Evolutionary conservation across 1,140 invertebrate genomes (phyloP).

Genomic region (Lineus longissimus): DNA sequence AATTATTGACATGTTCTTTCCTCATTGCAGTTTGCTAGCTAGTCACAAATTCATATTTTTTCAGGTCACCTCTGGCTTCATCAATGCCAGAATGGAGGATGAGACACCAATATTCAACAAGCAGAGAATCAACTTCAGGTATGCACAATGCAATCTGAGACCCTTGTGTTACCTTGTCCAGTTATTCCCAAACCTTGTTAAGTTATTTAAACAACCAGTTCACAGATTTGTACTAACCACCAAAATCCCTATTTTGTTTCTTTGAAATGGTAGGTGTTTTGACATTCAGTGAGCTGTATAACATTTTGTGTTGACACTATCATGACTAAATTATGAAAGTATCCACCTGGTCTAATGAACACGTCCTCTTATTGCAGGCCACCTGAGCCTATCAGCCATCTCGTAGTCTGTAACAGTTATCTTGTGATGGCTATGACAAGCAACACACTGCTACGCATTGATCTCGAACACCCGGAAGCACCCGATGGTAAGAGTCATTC

Average conservation of each 20-base stretch:
- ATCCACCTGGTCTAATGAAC: conserved; percentile 54
- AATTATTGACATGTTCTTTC: no score
- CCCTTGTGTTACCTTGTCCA: no score
- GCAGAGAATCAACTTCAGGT: conserved; percentile 52
- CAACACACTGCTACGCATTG: conserved; percentile 74
- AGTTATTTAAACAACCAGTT: no score
- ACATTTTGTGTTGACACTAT: no score
- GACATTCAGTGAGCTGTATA: no score
- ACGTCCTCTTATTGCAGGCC: conserved; percentile 77
- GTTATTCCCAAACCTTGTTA: no score
- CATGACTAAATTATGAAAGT: no score
- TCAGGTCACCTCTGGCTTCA: conserved; percentile 32
- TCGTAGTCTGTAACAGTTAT: conserved; percentile 76
- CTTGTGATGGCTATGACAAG: conserved; percentile 81
- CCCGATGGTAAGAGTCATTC: conserved; percentile 65
- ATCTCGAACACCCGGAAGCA: conserved; percentile 73
- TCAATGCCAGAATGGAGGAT: conserved; percentile 38
- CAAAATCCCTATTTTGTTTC: no score
- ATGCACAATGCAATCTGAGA: no score
- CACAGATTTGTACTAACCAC: no score
- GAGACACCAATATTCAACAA: conserved; percentile 51
- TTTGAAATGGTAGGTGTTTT: no score
- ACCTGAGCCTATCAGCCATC: conserved; percentile 70
- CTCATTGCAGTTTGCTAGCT: neutral
- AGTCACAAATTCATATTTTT: neutral